These are phyloP conservation scores for Hestina assimilis DNA, from an alignment of 1,140 invertebrate genomes.

Conservation along the genomic window DNA sequence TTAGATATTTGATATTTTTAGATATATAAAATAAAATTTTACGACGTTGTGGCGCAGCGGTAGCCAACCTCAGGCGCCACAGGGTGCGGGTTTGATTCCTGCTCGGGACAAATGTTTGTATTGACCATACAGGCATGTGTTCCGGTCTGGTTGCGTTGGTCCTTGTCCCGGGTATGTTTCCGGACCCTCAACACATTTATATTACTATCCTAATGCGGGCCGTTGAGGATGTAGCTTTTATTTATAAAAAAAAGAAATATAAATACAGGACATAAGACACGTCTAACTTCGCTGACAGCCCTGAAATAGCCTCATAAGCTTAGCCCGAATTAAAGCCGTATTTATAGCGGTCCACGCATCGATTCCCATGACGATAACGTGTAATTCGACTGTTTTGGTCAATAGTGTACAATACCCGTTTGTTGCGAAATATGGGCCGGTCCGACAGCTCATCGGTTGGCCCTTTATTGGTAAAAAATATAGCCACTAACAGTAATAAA, in stretches of 20 bases:
- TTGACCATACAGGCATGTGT: too few species aligned
- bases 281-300: conserved; percentile 21
- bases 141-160: too few species aligned
- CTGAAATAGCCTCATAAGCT: conserved; percentile 26
- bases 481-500: conserved; percentile 10
- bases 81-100: too few species aligned
- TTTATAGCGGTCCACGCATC: conserved; percentile 48
- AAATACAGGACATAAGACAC: not conserved
- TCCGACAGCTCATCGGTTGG: conserved; percentile 16
- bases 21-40: too few species aligned
- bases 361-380: conserved; percentile 50
- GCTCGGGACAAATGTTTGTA: too few species aligned
- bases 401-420: conserved; percentile 36
- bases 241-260: not conserved
- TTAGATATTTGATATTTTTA: too few species aligned
- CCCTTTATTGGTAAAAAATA: conserved; percentile 22
- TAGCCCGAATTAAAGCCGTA: conserved; percentile 46
- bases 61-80: too few species aligned
- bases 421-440: conserved; percentile 32
- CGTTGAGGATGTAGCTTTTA: too few species aligned
- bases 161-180: too few species aligned
- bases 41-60: too few species aligned
- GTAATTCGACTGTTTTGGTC: conserved; percentile 43
- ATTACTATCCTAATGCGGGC: too few species aligned
- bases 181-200: too few species aligned